phyloP scores from a whole-genome alignment of 2,888 invertebrate species.

The Pedicia rivosa region DNA sequence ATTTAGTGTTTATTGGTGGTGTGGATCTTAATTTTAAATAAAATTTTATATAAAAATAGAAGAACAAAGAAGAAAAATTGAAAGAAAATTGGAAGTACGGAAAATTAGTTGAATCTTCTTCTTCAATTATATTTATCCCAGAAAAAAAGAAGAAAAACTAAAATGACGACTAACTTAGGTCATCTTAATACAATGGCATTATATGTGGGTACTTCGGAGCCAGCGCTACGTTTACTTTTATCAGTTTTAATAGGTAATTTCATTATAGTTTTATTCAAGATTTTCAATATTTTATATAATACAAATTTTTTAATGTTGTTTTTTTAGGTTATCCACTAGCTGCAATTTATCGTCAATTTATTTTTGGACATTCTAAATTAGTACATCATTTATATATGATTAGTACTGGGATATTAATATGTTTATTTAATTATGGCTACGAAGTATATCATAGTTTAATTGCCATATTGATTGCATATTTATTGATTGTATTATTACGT shows the following conservation, averaged over 20 bases:
- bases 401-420: slow-evolving; percentile 51
- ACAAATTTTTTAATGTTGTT: slow-evolving; percentile 11
- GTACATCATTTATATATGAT: slow-evolving; percentile 62
- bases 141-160: too few species aligned
- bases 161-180: slow-evolving; percentile 8
- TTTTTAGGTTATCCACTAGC: slow-evolving; percentile 59
- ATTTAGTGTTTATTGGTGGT: too few species aligned
- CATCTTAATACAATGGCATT: slow-evolving; percentile 25
- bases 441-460: slow-evolving; percentile 60
- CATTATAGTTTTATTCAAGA: too few species aligned
- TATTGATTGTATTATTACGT: slow-evolving; percentile 44
- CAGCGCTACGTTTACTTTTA: slow-evolving; percentile 45
- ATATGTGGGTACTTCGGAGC: slow-evolving; percentile 40
- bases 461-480: slow-evolving; percentile 55
- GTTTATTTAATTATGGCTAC: slow-evolving; percentile 71
- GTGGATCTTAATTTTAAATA: too few species aligned
- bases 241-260: slow-evolving; percentile 47
- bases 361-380: slow-evolving; percentile 37
- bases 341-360: slow-evolving; percentile 39
- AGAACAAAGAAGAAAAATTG: too few species aligned
- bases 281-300: too few species aligned
- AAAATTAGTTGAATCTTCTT: too few species aligned
- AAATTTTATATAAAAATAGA: too few species aligned
- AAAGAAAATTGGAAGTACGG: too few species aligned
- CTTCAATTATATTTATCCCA: too few species aligned